A percentile compares a stretch with the other conserved stretches of the same genome.
Evolutionary conservation across 2,113 vertebrate genomes (phyloP).

Genomic region (Calonectris borealis): DNA sequence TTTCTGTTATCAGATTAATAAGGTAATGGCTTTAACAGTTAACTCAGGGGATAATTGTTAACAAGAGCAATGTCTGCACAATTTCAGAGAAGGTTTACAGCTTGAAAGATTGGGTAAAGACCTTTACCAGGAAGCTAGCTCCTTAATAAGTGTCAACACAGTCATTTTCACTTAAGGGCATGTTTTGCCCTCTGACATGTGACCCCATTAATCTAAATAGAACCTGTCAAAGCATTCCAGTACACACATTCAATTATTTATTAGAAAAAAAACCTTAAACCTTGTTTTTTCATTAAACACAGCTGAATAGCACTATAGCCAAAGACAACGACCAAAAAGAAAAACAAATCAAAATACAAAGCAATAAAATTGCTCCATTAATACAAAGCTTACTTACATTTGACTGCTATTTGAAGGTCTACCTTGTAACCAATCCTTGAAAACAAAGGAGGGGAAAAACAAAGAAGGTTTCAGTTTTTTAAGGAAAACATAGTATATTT

Average conservation of each 20-base stretch:
- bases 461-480: background rate
- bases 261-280: background rate
- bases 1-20: constrained; percentile 55
- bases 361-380: background rate
- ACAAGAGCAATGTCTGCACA: background rate
- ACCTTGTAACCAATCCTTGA: constrained; percentile 89
- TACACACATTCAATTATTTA: background rate
- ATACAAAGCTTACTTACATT: constrained; percentile 82
- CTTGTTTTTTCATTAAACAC: background rate
- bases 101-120: background rate
- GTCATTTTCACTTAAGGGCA: background rate
- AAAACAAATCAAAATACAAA: background rate
- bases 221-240: background rate
- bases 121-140: background rate
- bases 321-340: background rate
- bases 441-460: constrained; percentile 33
- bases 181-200: background rate
- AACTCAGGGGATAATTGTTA: constrained; percentile 39
- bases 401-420: constrained; percentile 85
- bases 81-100: background rate
- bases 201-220: background rate
- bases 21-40: constrained; percentile 35
- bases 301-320: background rate
- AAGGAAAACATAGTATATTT: background rate
- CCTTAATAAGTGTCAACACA: background rate